Evolutionary conservation across 2,888 invertebrate species (phyloP).

Genomic region (Caradrina kadenii): DNA sequence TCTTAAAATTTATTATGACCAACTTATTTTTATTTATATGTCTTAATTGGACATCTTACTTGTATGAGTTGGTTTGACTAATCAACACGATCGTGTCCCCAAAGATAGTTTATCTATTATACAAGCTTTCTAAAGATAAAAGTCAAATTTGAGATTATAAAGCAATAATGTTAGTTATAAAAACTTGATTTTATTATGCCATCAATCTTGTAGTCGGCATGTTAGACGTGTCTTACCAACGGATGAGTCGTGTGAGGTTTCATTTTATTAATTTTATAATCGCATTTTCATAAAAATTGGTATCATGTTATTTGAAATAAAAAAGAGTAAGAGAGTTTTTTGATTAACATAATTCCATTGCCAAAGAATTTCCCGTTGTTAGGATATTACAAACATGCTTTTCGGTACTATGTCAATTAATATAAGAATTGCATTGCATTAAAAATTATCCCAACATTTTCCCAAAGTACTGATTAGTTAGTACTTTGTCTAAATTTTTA

Average conservation of each 20-base stretch:
- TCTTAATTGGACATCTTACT: constrained; percentile 75
- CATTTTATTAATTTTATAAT: constrained; percentile 63
- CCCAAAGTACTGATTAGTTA: too few relatives aligned
- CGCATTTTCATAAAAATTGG: constrained; percentile 38
- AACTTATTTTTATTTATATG: constrained; percentile 76
- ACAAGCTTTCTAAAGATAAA: constrained; percentile 89
- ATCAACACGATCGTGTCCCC: constrained; percentile 85
- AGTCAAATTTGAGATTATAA: constrained; percentile 87
- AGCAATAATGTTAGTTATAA: constrained; percentile 85
- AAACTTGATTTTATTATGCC: constrained; percentile 86
- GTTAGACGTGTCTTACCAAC: constrained; percentile 70
- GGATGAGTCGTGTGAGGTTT: constrained; percentile 80
- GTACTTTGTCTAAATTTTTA: too few relatives aligned
- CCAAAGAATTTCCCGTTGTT: not conserved
- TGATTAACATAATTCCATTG: constrained; percentile 1
- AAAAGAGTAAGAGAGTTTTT: not conserved
- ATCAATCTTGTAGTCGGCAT: constrained; percentile 87
- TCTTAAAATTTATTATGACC: constrained; percentile 67
- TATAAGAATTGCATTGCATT: too few relatives aligned
- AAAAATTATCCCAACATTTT: too few relatives aligned
- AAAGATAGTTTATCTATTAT: constrained; percentile 83
- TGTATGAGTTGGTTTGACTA: constrained; percentile 73
- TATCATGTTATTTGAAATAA: constrained; percentile 13
- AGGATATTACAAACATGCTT: not conserved
- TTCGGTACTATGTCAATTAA: not conserved